Base-by-base conservation (phyloP, 2,888 invertebrate species). In the Xiphydria camelus region DNA sequence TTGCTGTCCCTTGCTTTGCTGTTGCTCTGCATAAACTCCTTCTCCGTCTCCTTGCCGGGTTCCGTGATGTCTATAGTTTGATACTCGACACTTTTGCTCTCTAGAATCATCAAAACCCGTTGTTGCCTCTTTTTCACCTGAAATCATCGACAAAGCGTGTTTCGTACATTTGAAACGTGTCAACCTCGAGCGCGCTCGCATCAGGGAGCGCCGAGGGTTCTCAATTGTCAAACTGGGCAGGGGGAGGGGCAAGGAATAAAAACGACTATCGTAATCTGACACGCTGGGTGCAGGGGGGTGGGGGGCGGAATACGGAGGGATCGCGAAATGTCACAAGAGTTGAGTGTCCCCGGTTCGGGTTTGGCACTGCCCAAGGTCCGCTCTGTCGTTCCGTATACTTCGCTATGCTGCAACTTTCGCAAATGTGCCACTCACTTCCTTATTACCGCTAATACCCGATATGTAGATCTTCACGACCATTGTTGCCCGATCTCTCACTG, bases 111-210 rank as follows among this genome's bases (percentile, higher is more conserved):
- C 63, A 91, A 77, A 44, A 97, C 93, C 55, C 94, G 85, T 75
- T 94, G 94, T 76, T 97, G 96, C 62, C 94, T 84, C 78, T 96
- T 97, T 78, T 94, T 94, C 57, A 97, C 92, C 97, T 97, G 73
- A 45, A 79, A 78, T 53, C 20, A 53, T 49, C 45, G 31, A 49
- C 12, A 1, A 42, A 6, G 15, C 2, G 7, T 9, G 6, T 31
- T 14, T 7, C 14, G 12, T 29, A 29, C 12, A 29, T 14, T 23
- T 7, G 6, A 29, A 29, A 12, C 1, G n/a, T n/a, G n/a, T n/a
- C n/a, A n/a, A n/a, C n/a, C n/a, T n/a, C n/a, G n/a, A n/a, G n/a
- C n/a, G n/a, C n/a, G n/a, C n/a, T n/a, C n/a, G n/a, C n/a, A n/a
- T n/a, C n/a, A n/a, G n/a, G n/a, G n/a, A n/a, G n/a, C n/a, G n/a